phyloP scores from a whole-genome alignment of 53 echinoderm and acorn worm genomes.

The Pentamera pediparva region DNA sequence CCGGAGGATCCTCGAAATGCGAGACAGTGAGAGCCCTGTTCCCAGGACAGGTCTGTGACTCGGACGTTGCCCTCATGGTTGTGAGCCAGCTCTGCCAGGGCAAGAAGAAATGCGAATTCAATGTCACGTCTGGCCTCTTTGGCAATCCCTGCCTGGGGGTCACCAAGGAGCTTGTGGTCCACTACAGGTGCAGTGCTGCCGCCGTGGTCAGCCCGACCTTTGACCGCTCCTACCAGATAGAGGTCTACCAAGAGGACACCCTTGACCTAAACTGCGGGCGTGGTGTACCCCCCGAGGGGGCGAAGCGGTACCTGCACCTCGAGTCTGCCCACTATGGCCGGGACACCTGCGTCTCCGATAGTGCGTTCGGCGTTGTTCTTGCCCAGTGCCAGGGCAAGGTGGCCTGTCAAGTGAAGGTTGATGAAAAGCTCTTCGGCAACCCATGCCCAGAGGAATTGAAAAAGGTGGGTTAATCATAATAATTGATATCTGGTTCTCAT shows the following conservation, averaged over 20 bases:
- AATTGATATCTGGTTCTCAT: too few relatives aligned
- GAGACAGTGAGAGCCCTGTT: background rate
- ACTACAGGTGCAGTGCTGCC: background rate
- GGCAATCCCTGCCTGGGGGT: constrained; percentile 18
- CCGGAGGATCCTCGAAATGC: background rate
- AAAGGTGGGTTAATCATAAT: constrained; percentile 21
- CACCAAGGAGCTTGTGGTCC: constrained; percentile 12
- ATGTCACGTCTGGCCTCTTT: background rate
- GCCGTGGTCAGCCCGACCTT: background rate
- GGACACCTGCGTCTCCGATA: constrained; percentile 10
- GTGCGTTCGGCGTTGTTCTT: constrained; percentile 2
- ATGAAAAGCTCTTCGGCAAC: constrained; percentile 9
- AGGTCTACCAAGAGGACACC: background rate
- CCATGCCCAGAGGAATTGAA: constrained; percentile 14
- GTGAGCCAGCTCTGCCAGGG: background rate
- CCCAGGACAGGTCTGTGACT: constrained; percentile 9
- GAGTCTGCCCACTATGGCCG: background rate
- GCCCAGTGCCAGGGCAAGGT: constrained; percentile 22
- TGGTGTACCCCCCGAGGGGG: too few relatives aligned
- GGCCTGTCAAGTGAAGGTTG: constrained; percentile 1
- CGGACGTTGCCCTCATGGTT: background rate
- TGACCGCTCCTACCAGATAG: background rate
- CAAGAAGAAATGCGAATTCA: background rate
- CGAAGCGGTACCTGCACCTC: background rate
- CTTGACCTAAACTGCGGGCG: constrained; percentile 18